Evolutionary conservation across 2,888 invertebrate genomes (phyloP), one percentile per base, ranked within the genome.

Genomic region (Synergus itoensis): DNA sequence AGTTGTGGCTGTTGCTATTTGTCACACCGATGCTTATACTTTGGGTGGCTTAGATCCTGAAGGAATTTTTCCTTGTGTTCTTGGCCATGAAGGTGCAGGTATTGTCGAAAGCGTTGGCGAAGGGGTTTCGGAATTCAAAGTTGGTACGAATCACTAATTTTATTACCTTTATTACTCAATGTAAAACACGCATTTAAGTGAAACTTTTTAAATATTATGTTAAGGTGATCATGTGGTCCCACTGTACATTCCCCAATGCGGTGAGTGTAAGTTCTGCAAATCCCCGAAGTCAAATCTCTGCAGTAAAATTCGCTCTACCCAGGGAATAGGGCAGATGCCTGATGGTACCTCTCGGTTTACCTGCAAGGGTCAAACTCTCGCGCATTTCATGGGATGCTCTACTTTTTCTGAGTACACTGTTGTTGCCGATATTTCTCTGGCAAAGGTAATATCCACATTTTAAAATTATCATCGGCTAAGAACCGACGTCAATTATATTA

Each of bases 281-380:
- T 98, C 96, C 81, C 95, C 97, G 0, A 99, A 99, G 93, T 99
- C 99, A 0, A 99, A 99, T 93, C 93, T 99, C 14, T 99, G 99
- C 91, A 96, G 97, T 89, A 99, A 98, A 92, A 98, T 99, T 79
- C 95, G 98, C 76, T 86, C 93, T 3, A 97, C 97, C 16, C 97
- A 97, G 92, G 98, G 98, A 0, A 94, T 95, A 88, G 99, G 99
- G 57, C 93, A 97, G 4, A 96, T 99, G 97, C 98, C 98, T 0
- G 97, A 99, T 92, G 98, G 98, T 21, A 98, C 98, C 0, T 94
- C 95, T 11, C 94, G 99, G 67, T 98, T 99, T 92, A 95, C 94
- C 43, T 96, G 96, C 92, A 96, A 96, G 84, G 97, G 96, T 1
- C 93, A 98, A 92, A 93, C 94, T 69, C 87, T 99, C 11, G 97